phyloP scores from a whole-genome alignment of 2,113 vertebrate genomes.

The Scomber scombrus region DNA sequence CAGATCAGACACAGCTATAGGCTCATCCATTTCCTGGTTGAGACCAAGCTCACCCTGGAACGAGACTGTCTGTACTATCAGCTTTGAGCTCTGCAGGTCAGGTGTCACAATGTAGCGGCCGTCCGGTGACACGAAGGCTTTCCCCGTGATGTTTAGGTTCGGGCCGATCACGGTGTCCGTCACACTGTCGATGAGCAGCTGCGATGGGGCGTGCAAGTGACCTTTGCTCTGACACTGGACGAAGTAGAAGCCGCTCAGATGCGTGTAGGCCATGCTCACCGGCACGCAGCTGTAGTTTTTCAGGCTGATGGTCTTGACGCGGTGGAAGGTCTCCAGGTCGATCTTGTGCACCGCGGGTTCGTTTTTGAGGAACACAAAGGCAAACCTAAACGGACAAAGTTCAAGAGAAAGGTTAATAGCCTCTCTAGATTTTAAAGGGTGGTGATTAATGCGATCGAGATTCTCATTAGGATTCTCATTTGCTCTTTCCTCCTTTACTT shows the following conservation, averaged over 20 bases:
- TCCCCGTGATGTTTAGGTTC: constrained; percentile 85
- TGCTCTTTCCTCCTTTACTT: constrained; percentile 62
- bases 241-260: constrained; percentile 93
- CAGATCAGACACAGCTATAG: constrained; percentile 86
- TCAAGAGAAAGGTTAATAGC: constrained; percentile 77
- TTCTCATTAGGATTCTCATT: constrained; percentile 78
- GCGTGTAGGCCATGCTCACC: constrained; percentile 91
- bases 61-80: constrained; percentile 90
- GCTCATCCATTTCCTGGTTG: constrained; percentile 80
- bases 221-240: constrained; percentile 86
- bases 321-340: constrained; percentile 93
- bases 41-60: constrained; percentile 87
- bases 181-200: constrained; percentile 93
- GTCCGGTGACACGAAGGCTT: constrained; percentile 88
- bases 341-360: constrained; percentile 90
- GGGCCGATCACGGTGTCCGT: constrained; percentile 89
- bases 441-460: constrained; percentile 62
- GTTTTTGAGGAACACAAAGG: constrained; percentile 92
- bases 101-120: constrained; percentile 90
- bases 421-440: constrained; percentile 28
- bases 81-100: constrained; percentile 69
- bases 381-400: constrained; percentile 87
- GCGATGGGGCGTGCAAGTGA: constrained; percentile 34
- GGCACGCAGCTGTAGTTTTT: constrained; percentile 88
- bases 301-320: constrained; percentile 91